Percentiles rank a stretch among this genome's conserved stretches.
phyloP scores from a whole-genome alignment of 2,888 invertebrate species.

The Teleogryllus oceanicus region DNA sequence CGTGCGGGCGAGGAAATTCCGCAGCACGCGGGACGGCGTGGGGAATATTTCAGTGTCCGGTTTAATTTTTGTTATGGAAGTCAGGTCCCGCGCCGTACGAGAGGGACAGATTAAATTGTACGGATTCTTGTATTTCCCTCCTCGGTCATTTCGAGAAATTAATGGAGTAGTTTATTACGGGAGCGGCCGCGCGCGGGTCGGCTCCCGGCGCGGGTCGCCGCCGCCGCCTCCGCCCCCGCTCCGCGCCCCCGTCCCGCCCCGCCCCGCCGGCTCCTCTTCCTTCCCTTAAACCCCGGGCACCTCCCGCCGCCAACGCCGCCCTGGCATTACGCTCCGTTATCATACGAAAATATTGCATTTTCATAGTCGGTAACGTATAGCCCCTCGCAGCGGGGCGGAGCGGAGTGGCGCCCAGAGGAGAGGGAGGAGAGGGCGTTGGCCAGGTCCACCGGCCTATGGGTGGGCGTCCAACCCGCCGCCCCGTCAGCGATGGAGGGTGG shows the following conservation, averaged over 20 bases:
- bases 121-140: constrained; percentile 18
- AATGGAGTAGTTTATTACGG: constrained; percentile 18
- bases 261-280: background rate
- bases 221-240: background rate
- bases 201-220: constrained; percentile 2
- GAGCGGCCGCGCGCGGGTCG: background rate
- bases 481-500: no score
- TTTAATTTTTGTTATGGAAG: constrained; percentile 9
- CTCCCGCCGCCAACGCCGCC: background rate
- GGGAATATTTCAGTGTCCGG: constrained; percentile 18
- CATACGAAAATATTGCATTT: constrained; percentile 11
- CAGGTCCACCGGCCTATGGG: no score
- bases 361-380: constrained; percentile 18
- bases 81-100: background rate
- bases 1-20: background rate
- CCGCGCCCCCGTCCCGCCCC: background rate
- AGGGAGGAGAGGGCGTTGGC: no score
- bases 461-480: no score
- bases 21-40: background rate
- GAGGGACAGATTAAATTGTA: constrained; percentile 10
- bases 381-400: background rate
- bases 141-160: constrained; percentile 18
- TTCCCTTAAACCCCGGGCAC: background rate
- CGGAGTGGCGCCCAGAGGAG: background rate
- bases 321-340: constrained; percentile 9